Evolutionary conservation across 2,797 vertebrate genomes (phyloP), one percentile per base, ranked within the genome.

Genomic region (Meda fulgida): DNA sequence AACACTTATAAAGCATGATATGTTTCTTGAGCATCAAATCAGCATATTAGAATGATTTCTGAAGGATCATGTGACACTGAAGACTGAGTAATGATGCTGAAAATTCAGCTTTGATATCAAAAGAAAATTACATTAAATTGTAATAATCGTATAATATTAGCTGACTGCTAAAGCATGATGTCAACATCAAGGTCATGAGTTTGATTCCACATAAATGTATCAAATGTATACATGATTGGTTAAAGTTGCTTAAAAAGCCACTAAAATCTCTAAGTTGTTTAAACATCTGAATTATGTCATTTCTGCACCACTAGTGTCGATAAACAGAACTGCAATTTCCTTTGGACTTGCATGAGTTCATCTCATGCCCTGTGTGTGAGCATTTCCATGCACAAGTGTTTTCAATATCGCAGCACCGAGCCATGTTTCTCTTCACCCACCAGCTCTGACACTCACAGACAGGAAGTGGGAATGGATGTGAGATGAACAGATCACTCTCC

Each of bases 341-440:
- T 9, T 58, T n/a, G 2, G 26, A 31, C 46, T 58, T 65, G 58
- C 16, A 26, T 19, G 2, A 1, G 5, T 46, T 58, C n/a, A 29
- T 77, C n/a, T 16, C 36, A 29, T 87, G 53, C 31, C 21, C 40
- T 76, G 70, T 77, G 58, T 82, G 66, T 79, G 43, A 72, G 67
- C 51, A 78, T 63, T 71, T 86, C 38, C 75, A 79, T 77, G 29
- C 85, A 79, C 77, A 60, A 81, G 69, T 84, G 81, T 86, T 80
- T 83, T 85, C 58, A 82, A 82, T 87, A 79, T 83, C 53, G 10
- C 48, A 46, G 19, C 0, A 9, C 60, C 31, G 31, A 38, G 69
- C 70, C 78, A 13, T 80, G 89, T 90, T 90, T 89, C 67, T 87
- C 82, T 19, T 89, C 89, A 87, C 70, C 75, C 21, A 71, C 48